phyloP scores from a whole-genome alignment of 2,888 invertebrate species.

The Trissonchulus sp. region DNA sequence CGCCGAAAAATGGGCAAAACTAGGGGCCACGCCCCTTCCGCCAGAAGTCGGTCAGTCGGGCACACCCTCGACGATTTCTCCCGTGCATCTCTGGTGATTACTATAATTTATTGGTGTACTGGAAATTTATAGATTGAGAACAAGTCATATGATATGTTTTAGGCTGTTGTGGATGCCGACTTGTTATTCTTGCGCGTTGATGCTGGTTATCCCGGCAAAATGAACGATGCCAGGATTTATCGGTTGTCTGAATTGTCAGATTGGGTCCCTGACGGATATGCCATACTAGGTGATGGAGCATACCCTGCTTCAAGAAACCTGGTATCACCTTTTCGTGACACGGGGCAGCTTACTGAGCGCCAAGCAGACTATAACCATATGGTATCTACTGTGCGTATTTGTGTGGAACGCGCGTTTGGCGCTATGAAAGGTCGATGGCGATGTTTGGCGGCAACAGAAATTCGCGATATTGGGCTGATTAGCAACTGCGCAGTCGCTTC shows the following conservation, averaged over 20 bases:
- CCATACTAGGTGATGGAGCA: neutral
- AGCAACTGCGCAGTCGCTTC: neutral
- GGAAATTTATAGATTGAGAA: neutral
- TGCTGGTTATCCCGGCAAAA: neutral
- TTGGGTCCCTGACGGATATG: neutral
- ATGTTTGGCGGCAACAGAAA: neutral
- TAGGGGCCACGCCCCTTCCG: no score
- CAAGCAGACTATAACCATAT: neutral
- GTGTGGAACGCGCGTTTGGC: neutral
- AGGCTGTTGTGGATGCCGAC: neutral
- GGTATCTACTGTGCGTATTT: neutral
- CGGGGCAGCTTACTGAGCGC: neutral
- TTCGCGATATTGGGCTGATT: neutral
- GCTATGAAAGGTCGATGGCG: neutral
- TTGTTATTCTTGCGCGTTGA: neutral
- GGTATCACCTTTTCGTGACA: neutral
- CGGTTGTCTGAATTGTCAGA: neutral
- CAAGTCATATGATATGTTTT: neutral
- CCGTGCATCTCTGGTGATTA: no score
- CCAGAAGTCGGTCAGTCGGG: no score
- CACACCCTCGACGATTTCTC: no score
- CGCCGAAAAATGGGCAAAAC: no score
- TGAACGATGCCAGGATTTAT: neutral
- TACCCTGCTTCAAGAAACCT: neutral
- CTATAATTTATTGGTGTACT: no score